Evolutionary conservation across 2,797 vertebrate species (phyloP), one percentile per base, ranked within the genome.

Genomic region (Sebastes steindachneri): DNA sequence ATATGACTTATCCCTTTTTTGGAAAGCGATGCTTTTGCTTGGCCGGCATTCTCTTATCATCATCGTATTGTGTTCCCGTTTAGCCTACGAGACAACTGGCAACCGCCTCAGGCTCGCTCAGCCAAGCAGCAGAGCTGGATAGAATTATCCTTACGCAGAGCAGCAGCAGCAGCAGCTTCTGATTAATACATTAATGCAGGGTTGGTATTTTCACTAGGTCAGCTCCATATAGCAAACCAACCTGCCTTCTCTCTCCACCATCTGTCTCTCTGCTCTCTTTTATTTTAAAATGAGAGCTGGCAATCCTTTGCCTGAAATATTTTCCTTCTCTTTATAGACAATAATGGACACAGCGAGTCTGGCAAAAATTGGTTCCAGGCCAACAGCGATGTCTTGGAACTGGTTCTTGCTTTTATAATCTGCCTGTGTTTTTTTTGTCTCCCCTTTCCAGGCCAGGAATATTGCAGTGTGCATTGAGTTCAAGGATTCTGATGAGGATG

Each of bases 401-500:
- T 23, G 23, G 17, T 28, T 72, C 17, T 35, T 66, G 4, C 57
- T 58, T 73, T 65, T 37, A 26, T 71, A 60, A 67, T 73, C 25
- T 48, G 11, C 31, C 10, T 77, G 21, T 68, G 12, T 17, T 31
- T 17, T 23, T 54, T 75, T 41, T 71, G 15, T 79, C 57, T 65
- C 66, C 75, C 25, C 75, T 9, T 35, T 92, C 71, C 88, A 99
- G 99, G 98, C 99, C 14, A 97, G 99, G 92, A 99, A 99, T 86
- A 98, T 99, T 77, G 98, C 98, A 1, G 92, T 99, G 33, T 97
- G 97, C 79, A 95, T 99, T 83, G 97, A 99, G 88, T 99, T 99
- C 93, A 98, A 96, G 93, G 99, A 99, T 85, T 97, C 97, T 1
- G 99, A 99, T 83, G 97, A 97, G 60, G 97, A 98, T 71, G 97